These are phyloP conservation scores for Drosophila lacteicornis DNA, from an alignment of 1,140 invertebrate genomes.

Conservation along the genomic window DNA sequence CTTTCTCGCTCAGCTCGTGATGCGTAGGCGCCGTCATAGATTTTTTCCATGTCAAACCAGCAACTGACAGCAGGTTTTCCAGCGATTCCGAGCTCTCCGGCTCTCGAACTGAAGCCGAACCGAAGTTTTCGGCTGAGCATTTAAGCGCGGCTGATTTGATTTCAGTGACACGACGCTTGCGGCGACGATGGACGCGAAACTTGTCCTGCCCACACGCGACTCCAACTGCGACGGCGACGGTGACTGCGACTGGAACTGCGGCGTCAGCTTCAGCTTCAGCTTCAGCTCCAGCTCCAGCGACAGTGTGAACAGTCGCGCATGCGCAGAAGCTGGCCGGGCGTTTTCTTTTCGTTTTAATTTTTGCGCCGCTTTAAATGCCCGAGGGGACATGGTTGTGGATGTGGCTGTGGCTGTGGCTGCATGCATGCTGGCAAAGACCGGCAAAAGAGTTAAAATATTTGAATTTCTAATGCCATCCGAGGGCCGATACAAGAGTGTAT, in stretches of 20 bases:
- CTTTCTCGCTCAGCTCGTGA: constrained; percentile 45
- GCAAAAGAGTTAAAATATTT: constrained; percentile 74
- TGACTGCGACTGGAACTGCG: constrained; percentile 39
- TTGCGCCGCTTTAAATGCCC: constrained; percentile 67
- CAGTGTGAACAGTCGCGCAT: constrained; percentile 34
- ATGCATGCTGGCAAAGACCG: constrained; percentile 55
- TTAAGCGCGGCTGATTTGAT: constrained; percentile 81
- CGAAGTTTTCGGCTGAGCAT: constrained; percentile 78
- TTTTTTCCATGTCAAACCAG: constrained; percentile 77
- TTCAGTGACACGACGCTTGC: constrained; percentile 78
- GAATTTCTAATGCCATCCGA: constrained; percentile 76
- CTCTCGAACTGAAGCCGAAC: constrained; percentile 52
- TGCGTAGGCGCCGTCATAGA: constrained; percentile 77
- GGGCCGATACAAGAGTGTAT: constrained; percentile 53
- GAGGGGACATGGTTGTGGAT: constrained; percentile 52
- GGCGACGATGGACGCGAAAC: constrained; percentile 62
- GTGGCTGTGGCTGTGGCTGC: constrained; percentile 47
- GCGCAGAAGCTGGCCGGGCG: constrained; percentile 49
- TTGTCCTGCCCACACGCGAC: constrained; percentile 61
- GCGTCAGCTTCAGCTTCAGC: not conserved
- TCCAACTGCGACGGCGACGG: constrained; percentile 26
- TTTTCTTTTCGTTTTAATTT: constrained; percentile 48
- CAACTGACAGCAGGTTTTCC: constrained; percentile 80
- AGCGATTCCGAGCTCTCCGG: constrained; percentile 41
- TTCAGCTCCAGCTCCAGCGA: constrained; percentile 14